Base-by-base conservation (phyloP, 2,888 invertebrate genomes). In the Neoaliturus tenellus region DNA sequence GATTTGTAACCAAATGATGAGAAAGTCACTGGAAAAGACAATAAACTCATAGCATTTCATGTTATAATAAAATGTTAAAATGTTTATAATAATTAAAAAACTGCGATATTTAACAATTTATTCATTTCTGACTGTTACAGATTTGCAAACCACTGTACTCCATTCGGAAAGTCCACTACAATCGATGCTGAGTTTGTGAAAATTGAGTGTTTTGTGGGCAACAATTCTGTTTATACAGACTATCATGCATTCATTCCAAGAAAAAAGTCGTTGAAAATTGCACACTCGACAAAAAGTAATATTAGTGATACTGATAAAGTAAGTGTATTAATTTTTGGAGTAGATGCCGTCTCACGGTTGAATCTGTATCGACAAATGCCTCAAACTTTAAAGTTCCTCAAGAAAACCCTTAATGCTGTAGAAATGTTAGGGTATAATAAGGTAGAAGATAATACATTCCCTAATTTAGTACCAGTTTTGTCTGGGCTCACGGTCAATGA, bases 361-460 rank as follows among this genome's bases (percentile, higher is more conserved):
- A 97, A 97, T 90, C 95, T 98, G 87, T 93, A 96, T 86, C 93
- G 98, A 67, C 96, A 96, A 88, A 95, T 98, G 95, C 95, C 95
- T 0, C 92, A 92, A 88, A 96, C 96, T 0, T 90, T 93, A 20
- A 89, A 91, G 1, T 93, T 92, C 87, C 91, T 97, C 80, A 91
- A 92, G 84, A 90, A 93, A 20, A 85, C 89, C 73, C 91, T 96
- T 85, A 92, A 93, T 14, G 95, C 95, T 51, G 92, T 96, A 80
- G 97, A 97, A 89, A 92, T 98, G 89, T 90, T 95, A 86, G 98
- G 98, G 6, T 98, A 97, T 90, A 98, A 96, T 89, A 98, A 98
- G 92, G 96, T 98, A 8, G 98, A 95, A 2, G 98, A 98, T 90
- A 98, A 98, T 90, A 98, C 98, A 0, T 98, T 96, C 89, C 97